phyloP scores from a whole-genome alignment of 2,113 vertebrate species.

The Lasiurus borealis region DNA sequence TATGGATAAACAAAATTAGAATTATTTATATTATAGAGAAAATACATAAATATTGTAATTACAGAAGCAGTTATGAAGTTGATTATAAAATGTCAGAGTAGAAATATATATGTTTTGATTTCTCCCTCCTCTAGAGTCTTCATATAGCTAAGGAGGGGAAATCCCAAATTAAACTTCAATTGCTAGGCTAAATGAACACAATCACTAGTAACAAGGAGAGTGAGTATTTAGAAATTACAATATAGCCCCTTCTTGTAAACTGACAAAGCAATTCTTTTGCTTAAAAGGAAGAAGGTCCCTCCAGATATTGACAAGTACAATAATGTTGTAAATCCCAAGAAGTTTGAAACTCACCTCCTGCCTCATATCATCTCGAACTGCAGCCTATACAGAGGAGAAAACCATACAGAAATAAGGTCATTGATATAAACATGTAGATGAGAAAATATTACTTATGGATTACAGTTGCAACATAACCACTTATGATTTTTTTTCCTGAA shows the following conservation, averaged over 20 bases:
- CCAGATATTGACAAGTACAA: constrained; percentile 36
- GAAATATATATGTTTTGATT: constrained; percentile 32
- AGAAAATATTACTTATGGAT: constrained; percentile 41
- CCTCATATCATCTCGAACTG: constrained; percentile 89
- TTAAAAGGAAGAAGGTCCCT: constrained; percentile 52
- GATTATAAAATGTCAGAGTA: not conserved
- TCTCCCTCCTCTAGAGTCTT: not conserved
- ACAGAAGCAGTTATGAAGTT: constrained; percentile 41
- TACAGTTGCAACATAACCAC: not conserved
- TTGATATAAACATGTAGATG: not conserved
- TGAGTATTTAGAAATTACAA: constrained; percentile 59
- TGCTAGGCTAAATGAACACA: constrained; percentile 37
- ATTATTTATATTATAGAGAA: constrained; percentile 53
- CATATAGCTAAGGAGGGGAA: not conserved
- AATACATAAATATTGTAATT: constrained; percentile 56
- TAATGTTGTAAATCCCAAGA: constrained; percentile 26
- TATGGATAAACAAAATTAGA: constrained; percentile 17
- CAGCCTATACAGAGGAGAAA: constrained; percentile 84
- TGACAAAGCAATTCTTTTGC: not conserved
- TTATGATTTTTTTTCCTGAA: constrained; percentile 49
- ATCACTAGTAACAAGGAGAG: not conserved
- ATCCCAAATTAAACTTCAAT: constrained; percentile 19
- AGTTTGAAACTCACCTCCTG: constrained; percentile 91
- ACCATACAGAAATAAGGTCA: not conserved
- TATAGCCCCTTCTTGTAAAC: constrained; percentile 25